These are phyloP conservation scores for Theristicus caerulescens DNA, from an alignment of 2,113 vertebrate species.

Conservation along the genomic window DNA sequence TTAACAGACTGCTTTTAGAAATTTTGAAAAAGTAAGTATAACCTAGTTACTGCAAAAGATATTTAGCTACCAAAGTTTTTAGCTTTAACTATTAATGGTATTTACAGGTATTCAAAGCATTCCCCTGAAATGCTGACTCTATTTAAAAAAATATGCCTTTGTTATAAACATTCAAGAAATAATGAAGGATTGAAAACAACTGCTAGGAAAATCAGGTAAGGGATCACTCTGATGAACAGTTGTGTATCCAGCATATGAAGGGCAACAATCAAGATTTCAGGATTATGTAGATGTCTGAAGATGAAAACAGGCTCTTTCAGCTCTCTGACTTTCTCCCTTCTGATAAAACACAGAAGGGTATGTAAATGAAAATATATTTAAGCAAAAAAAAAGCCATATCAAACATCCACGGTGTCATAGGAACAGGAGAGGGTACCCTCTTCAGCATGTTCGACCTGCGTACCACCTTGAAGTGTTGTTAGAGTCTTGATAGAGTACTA, in stretches of 20 bases:
- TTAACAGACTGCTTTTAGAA: not conserved
- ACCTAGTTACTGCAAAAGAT: not conserved
- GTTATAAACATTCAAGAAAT: not conserved
- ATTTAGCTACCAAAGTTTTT: not conserved
- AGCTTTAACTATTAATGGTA: not conserved
- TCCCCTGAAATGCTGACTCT: not conserved
- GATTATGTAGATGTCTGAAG: not conserved
- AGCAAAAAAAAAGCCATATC: not conserved
- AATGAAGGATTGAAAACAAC: not conserved
- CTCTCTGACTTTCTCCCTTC: not conserved
- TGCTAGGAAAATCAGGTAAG: not conserved
- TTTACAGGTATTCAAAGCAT: not conserved
- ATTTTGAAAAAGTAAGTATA: not conserved
- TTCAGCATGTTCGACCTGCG: not conserved
- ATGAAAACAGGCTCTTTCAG: not conserved
- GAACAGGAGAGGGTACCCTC: not conserved
- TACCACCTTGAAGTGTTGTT: not conserved
- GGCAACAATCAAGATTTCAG: not conserved
- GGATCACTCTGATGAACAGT: not conserved
- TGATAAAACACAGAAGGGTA: not conserved
- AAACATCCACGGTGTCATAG: not conserved
- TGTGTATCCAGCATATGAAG: rapidly evolving
- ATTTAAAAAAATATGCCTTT: not conserved
- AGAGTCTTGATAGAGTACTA: not conserved
- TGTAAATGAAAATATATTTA: not conserved